phyloP scores from a whole-genome alignment of 1,140 invertebrate species.

The Drosophila chauvacae region DNA sequence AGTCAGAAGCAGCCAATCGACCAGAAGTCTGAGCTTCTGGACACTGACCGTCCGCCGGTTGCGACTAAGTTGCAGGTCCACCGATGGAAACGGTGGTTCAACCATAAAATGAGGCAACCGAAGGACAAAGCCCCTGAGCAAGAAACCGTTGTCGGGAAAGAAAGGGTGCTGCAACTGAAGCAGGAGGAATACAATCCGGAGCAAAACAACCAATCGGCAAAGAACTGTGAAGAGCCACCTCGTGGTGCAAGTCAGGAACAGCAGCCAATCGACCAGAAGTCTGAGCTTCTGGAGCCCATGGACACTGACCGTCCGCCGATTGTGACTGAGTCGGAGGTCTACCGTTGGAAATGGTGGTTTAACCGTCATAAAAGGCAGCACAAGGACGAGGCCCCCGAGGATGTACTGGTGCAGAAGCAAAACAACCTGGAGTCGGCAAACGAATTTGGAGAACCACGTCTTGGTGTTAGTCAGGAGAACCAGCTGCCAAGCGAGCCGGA shows the following conservation, averaged over 20 bases:
- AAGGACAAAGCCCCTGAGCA: no score
- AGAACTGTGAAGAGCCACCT: not conserved
- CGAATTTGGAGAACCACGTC: not conserved
- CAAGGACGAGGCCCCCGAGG: not conserved
- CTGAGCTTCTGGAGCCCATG: not conserved
- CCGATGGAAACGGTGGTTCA: no score
- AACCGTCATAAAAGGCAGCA: conserved; percentile 45
- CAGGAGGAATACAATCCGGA: conserved; percentile 27
- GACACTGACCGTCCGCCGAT: no score
- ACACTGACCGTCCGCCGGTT: no score
- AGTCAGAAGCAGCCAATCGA: not conserved
- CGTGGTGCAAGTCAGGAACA: not conserved
- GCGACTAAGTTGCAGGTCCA: no score
- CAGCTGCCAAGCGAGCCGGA: not conserved
- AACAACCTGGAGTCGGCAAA: not conserved
- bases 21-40: not conserved
- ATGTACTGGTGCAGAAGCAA: no score
- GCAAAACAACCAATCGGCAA: not conserved
- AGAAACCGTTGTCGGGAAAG: not conserved
- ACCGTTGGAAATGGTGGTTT: conserved; percentile 58
- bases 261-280: not conserved
- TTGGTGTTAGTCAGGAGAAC: not conserved
- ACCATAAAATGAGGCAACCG: no score
- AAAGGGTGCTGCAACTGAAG: conserved; percentile 10
- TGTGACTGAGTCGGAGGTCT: no score